phyloP scores from a whole-genome alignment of 1,140 invertebrate species.

The Anastatus disparis region DNA sequence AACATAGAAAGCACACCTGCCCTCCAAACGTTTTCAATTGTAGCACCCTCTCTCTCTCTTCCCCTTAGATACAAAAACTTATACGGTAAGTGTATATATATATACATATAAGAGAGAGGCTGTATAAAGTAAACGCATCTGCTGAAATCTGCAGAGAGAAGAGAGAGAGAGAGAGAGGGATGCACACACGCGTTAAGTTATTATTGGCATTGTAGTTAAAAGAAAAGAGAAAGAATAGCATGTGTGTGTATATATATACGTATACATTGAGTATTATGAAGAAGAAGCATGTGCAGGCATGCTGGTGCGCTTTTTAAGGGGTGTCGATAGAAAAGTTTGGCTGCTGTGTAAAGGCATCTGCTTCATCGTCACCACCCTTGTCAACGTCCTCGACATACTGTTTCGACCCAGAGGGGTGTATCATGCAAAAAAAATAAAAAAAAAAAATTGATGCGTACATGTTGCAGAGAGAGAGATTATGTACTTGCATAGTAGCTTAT shows the following conservation, averaged over 20 bases:
- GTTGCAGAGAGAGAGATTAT: neutral
- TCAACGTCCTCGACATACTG: conserved; percentile 35
- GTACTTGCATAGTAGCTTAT: neutral
- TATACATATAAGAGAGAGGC: too few relatives aligned
- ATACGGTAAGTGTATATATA: too few relatives aligned
- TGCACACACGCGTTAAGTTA: conserved; percentile 61
- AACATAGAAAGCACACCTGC: conserved; percentile 68
- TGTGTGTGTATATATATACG: too few relatives aligned
- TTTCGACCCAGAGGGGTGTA: neutral
- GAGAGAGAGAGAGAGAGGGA: too few relatives aligned
- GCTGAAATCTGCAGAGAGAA: conserved; percentile 65
- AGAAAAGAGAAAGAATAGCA: conserved; percentile 19
- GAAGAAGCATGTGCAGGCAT: too few relatives aligned
- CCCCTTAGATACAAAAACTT: conserved; percentile 61
- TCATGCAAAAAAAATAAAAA: neutral
- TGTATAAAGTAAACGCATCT: conserved; percentile 53
- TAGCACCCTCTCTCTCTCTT: conserved; percentile 49
- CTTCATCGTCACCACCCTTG: conserved; percentile 35
- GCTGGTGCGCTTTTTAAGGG: too few relatives aligned
- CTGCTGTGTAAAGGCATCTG: conserved; percentile 43
- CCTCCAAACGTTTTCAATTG: conserved; percentile 57
- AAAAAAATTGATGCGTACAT: neutral
- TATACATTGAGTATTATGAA: too few relatives aligned
- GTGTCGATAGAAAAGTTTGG: neutral
- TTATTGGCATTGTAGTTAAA: conserved; percentile 63